Evolutionary conservation across 2,113 vertebrate species (phyloP).

Genomic region (Serinus canaria): DNA sequence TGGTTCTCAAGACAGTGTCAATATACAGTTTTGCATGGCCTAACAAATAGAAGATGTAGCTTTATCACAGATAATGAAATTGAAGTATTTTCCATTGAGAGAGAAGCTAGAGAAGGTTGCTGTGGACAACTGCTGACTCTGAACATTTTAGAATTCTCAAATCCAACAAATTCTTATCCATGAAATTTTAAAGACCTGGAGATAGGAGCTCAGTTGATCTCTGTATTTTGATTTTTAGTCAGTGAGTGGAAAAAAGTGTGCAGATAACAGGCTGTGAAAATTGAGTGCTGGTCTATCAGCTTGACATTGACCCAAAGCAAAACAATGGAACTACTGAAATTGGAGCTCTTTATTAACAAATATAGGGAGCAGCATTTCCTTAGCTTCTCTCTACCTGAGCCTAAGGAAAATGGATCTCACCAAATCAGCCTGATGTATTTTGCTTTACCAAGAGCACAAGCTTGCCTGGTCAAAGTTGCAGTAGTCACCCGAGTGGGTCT

Average conservation of each 20-base stretch:
- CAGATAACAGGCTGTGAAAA: not conserved
- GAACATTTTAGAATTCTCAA: not conserved
- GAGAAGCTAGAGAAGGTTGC: not conserved
- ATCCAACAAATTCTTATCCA: rapidly evolving
- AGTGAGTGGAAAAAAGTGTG: not conserved
- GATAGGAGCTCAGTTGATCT: not conserved
- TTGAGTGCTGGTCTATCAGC: not conserved
- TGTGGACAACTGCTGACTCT: not conserved
- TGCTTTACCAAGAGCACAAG: not conserved
- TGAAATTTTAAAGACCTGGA: not conserved
- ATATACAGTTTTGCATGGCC: not conserved
- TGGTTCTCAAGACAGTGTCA: not conserved
- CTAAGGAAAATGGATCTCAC: not conserved
- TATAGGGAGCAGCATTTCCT: not conserved
- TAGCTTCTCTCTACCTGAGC: not conserved
- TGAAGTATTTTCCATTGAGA: not conserved
- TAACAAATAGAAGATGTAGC: not conserved
- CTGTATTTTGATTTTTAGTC: not conserved
- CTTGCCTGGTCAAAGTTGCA: not conserved
- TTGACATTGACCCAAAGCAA: not conserved
- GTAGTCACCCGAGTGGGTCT: not conserved
- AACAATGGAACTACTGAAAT: not conserved
- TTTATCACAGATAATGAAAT: not conserved
- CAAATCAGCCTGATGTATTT: not conserved
- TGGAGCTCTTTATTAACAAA: not conserved